Evolutionary conservation across 2,797 vertebrate species (phyloP), one percentile per base, ranked within the genome.

Genomic region (Poecilia wingei): DNA sequence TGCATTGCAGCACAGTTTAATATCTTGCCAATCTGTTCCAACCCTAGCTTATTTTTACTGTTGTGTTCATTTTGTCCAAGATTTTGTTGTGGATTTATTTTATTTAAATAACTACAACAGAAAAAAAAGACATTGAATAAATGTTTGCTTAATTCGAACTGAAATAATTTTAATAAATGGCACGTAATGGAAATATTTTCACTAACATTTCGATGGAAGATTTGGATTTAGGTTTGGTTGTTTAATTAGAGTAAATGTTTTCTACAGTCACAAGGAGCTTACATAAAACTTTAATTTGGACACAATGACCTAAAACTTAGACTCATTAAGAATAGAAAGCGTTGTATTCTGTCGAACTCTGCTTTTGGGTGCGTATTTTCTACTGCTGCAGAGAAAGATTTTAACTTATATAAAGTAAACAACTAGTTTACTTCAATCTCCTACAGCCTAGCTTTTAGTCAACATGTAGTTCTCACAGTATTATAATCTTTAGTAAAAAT

Each of bases 11-110:
- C n/a, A 22, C 33, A 77, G 70, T 71, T 73, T 41, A 43, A 53
- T 74, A 41, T 77, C 45, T 81, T 77, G 79, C 78, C 76, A 78
- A 71, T 61, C 53, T 36, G 1, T 82, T 85, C 78, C 75, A 41
- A 10, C 25, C 41, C 1, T 6, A 41, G 4, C 22, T 68, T 81
- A 20, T 25, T 6, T 25, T 25, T 9, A 28, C 3, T 16, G 14
- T 8, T 53, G 6, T 46, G 1, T 36, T 5, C 39, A 64, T 80
- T 75, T 53, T 43, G 75, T 43, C 22, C 22, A 14, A 22, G 1
- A 28, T 33, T 3, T 33, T 45, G 13, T 16, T 25, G 12, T 43
- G 33, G 28, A 12, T 9, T 72, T 36, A 22, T 73, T 36, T 51
- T 36, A 20, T 36, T 39, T 51, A 36, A 66, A 9, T 13, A 33